Evolutionary conservation across 1,140 invertebrate species (phyloP), one percentile per base, ranked within the genome.

Genomic region (Riptortus pedestris): DNA sequence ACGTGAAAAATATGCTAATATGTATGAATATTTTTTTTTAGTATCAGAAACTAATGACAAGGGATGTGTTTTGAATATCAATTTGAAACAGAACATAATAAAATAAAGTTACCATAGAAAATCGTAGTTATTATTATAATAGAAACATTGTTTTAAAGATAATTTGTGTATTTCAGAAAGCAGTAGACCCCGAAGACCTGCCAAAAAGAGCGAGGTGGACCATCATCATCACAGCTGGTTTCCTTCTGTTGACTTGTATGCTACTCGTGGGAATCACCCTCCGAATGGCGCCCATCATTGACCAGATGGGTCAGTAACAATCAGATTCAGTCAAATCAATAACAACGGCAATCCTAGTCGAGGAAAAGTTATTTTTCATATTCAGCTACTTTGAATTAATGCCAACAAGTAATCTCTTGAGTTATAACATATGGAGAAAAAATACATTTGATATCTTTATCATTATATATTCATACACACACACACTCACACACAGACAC

Each of bases 281-380:
- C 2, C 76, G 90, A 33, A 91, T 93, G 87, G 90, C 90, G 2
- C 91, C 91, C 0, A 84, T 93, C 59, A 93, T 93, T 68, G 91
- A 93, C 72, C 89, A 93, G 71, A 90, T 93, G 84, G 90, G 90
- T 93, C 74, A 87, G 87, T 55, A 55, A 47, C 45, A 47, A 9
- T n/a, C n/a, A n/a, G n/a, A n/a, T n/a, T n/a, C n/a, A n/a, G n/a
- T n/a, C n/a, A n/a, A n/a, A n/a, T n/a, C n/a, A n/a, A n/a, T n/a
- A n/a, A n/a, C n/a, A n/a, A 83, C 16, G n/a, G 20, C 18, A 26
- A 26, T 59, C 26, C 20, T 27, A 18, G 12, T 11, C 18, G 11
- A 59, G 11, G 20, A 14, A 33, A 47, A 47, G 3, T 11, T 11
- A 48, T 9, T 62, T 45, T 62, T 9, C 16, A 48, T 1, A 33